Base-by-base conservation (phyloP, 1,140 invertebrate genomes). In the Solenopsis fugax region DNA sequence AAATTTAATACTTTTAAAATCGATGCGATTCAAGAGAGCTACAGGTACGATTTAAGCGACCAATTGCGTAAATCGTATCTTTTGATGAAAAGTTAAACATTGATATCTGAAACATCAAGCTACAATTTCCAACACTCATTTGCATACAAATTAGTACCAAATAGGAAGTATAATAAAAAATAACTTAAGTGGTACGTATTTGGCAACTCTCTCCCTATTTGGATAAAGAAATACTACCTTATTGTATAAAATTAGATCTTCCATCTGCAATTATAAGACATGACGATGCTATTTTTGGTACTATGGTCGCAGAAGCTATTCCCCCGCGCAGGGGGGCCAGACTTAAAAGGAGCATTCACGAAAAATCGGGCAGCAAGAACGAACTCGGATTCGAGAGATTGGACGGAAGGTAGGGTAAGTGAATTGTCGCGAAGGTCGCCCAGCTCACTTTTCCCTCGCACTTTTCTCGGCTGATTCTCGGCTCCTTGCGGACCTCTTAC, bases 391-490 rank as follows among this genome's bases (percentile, higher is more conserved):
- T 87, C 87, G 85, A 91, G 56, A 75, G 80, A 87, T 87, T 54
- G 71, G 65, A 85, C 86, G 82, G 76, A 81, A 82, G 88, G 91
- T 87, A 91, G 85, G 29, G 89, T 81, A 88, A 41, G 86, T 65
- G 87, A 89, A 89, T 85, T 93, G 90, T 92, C 89, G 90, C 91
- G 93, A 94, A 93, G 93, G 93, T 90, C 93, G 93, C 73, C 92
- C 90, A 87, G 93, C 89, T 93, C 86, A 93, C 92, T 93, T 94
- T 94, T 94, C 91, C 90, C 89, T 80, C 86, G 82, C 90, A 88
- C 87, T 89, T 90, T 90, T 90, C 89, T 90, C 86, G 72, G 56
- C 73, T 90, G 87, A 87, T 90, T 87, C 89, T 60, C 50, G 58
- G 52, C 72, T 84, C 56, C 60, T 82, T 86, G 60, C 69, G 21